These are phyloP conservation scores for Agapostemon virescens DNA, from an alignment of 2,888 invertebrate species.

Conservation along the genomic window DNA sequence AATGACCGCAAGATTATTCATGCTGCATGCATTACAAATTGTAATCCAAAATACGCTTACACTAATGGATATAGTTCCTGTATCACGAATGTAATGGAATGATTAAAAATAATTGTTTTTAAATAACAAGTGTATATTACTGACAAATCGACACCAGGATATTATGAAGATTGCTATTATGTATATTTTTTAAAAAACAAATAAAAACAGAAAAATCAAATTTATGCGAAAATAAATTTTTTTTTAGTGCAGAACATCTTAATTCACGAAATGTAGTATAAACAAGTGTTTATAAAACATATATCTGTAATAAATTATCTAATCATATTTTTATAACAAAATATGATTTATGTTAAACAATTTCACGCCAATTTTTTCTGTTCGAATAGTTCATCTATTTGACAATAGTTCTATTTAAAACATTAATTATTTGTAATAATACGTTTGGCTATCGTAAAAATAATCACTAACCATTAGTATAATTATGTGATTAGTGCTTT, in stretches of 20 bases:
- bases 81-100: conserved; percentile 81
- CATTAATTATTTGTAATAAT: neutral
- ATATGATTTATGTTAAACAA: neutral
- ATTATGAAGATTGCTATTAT: neutral
- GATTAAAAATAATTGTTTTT: conserved; percentile 28
- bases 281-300: neutral
- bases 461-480: neutral
- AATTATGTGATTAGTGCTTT: too few relatives aligned
- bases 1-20: conserved; percentile 86
- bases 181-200: conserved; percentile 20
- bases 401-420: neutral
- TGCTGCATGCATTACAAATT: conserved; percentile 85
- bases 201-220: conserved; percentile 13
- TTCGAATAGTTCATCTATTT: neutral
- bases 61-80: conserved; percentile 86
- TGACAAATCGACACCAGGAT: neutral
- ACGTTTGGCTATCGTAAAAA: neutral
- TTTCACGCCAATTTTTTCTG: too few relatives aligned
- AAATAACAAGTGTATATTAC: conserved; percentile 35
- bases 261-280: neutral
- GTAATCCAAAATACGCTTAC: conserved; percentile 85
- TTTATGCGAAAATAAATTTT: conserved; percentile 2
- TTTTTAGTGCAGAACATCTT: neutral
- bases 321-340: neutral
- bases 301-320: neutral